These are phyloP conservation scores for Sitophilus oryzae DNA, from an alignment of 1,140 invertebrate genomes.

Conservation along the genomic window DNA sequence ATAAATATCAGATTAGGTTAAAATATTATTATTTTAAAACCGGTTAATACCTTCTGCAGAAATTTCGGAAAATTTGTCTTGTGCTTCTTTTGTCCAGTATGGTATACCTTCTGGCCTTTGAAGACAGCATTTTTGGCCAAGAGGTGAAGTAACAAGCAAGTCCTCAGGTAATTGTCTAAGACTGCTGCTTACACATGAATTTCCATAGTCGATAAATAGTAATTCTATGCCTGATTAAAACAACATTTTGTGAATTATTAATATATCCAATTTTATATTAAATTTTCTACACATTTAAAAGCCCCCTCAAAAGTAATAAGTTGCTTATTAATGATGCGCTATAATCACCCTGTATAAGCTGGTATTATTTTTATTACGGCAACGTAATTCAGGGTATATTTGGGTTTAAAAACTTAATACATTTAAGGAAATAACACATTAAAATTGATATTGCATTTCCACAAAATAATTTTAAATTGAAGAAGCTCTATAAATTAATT, in stretches of 20 bases:
- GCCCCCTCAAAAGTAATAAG: too few relatives aligned
- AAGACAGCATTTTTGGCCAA: constrained; percentile 59
- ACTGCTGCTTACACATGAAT: constrained; percentile 55
- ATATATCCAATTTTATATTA: constrained; percentile 1
- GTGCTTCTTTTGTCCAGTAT: constrained; percentile 57
- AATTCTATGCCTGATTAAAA: constrained; percentile 48
- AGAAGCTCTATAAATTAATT: neutral
- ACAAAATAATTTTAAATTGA: too few relatives aligned
- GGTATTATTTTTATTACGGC: too few relatives aligned
- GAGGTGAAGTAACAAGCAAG: constrained; percentile 51
- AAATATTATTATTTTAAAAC: neutral
- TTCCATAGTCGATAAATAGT: constrained; percentile 69
- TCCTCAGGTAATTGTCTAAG: constrained; percentile 58
- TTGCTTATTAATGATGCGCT: too few relatives aligned
- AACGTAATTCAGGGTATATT: too few relatives aligned
- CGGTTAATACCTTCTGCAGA: constrained; percentile 49
- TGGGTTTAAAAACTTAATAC: too few relatives aligned
- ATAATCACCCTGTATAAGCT: too few relatives aligned
- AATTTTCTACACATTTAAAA: too few relatives aligned
- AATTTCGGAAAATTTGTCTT: constrained; percentile 58
- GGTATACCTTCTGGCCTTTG: constrained; percentile 54
- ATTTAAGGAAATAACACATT: too few relatives aligned
- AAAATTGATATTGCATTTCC: too few relatives aligned
- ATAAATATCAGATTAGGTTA: neutral
- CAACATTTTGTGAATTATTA: neutral